These are phyloP conservation scores for Champsocephalus esox DNA, from an alignment of 2,797 vertebrate species.

Conservation along the genomic window DNA sequence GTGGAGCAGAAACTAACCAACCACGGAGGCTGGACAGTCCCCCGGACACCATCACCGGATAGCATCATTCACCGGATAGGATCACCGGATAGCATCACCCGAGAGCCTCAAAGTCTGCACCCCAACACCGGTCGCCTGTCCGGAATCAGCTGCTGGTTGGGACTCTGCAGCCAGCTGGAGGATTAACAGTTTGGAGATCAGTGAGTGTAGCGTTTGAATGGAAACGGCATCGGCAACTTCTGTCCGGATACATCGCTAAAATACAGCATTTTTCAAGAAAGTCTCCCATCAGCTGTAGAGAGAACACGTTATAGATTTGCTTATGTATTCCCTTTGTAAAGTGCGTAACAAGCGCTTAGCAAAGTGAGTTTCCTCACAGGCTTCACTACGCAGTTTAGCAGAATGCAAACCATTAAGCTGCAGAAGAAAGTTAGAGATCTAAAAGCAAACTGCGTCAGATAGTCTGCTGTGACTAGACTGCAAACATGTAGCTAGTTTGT, in stretches of 20 bases:
- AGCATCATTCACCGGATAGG: not conserved
- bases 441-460: slow-evolving; percentile 31
- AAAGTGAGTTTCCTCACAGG: slow-evolving; percentile 1
- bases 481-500: slow-evolving; percentile 60
- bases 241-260: not conserved
- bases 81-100: slow-evolving; percentile 19
- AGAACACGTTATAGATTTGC: not conserved
- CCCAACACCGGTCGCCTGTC: slow-evolving; percentile 18
- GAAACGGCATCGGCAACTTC: not conserved
- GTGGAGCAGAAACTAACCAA: slow-evolving; percentile 28
- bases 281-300: not conserved
- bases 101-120: slow-evolving; percentile 22
- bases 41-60: slow-evolving; percentile 7
- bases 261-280: not conserved
- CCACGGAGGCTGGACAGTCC: slow-evolving; percentile 4
- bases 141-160: slow-evolving; percentile 35
- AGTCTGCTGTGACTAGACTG: slow-evolving; percentile 34
- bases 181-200: not conserved
- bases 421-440: slow-evolving; percentile 53
- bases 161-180: slow-evolving; percentile 12
- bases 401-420: slow-evolving; percentile 32
- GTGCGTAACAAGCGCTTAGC: not conserved
- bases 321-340: not conserved
- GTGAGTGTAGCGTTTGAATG: not conserved
- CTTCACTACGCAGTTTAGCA: slow-evolving; percentile 13